Percentiles rank a stretch among this genome's conserved stretches.
These are phyloP conservation scores for Aramus guarauna DNA, from an alignment of 2,113 vertebrate genomes.

Conservation along the genomic window DNA sequence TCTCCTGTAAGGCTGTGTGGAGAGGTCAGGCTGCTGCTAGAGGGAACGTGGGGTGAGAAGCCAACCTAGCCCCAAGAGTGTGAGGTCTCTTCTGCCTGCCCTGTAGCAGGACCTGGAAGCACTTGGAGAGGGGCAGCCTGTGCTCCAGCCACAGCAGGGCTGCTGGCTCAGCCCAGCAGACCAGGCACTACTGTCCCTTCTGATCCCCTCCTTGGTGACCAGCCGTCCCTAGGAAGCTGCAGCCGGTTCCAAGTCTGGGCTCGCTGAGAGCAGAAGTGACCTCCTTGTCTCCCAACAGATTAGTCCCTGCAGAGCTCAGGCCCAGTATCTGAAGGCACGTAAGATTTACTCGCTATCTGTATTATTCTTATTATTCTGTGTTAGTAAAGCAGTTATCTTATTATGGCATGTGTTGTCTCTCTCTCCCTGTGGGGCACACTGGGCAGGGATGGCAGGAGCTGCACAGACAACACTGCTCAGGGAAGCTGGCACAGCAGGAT, in stretches of 20 bases:
- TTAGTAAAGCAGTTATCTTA: neutral
- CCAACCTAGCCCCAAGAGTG: no score
- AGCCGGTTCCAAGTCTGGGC: rapidly evolving
- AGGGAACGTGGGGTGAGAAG: neutral
- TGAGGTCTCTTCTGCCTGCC: rapidly evolving
- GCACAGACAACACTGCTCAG: neutral
- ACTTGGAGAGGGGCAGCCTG: neutral
- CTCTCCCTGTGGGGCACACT: no score
- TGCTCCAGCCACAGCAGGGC: rapidly evolving
- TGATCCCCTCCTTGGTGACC: no score
- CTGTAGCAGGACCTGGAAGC: neutral
- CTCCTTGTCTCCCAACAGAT: rapidly evolving
- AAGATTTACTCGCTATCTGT: neutral
- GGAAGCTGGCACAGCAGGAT: neutral
- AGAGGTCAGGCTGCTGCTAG: neutral
- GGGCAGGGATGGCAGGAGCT: neutral
- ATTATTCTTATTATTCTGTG: neutral
- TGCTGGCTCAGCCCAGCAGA: rapidly evolving
- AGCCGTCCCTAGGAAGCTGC: rapidly evolving
- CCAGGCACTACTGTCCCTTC: neutral
- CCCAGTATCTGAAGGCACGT: neutral
- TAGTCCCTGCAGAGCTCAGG: rapidly evolving
- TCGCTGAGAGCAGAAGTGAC: neutral
- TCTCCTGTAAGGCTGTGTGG: rapidly evolving
- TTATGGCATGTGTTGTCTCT: neutral